Base-by-base conservation (phyloP, 2,888 invertebrate species). In the Eutolmus rufibarbis region DNA sequence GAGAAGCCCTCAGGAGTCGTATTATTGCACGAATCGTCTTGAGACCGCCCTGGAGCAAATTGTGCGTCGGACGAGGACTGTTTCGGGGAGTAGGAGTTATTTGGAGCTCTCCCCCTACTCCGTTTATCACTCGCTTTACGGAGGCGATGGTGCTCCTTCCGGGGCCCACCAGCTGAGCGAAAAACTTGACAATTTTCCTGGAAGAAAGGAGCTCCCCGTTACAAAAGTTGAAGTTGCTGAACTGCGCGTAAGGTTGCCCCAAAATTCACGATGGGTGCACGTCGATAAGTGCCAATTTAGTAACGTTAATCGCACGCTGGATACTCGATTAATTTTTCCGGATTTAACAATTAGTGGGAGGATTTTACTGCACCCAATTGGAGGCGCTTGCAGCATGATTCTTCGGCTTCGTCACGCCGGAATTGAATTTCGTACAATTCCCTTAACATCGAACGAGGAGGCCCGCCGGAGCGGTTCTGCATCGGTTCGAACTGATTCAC, bases 321-420 rank as follows among this genome's bases (percentile, higher is more conserved):
- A 96, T 89, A 96, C 96, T 0, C 94, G 96, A 90, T 93, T 97
- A 0, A 93, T 96, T 14, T 96, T 97, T 92, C 96, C 96, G 90
- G 97, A 97, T 90, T 92, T 97, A 66, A 96, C 96, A 0, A 96
- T 97, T 82, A 96, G 96, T 88, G 97, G 97, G 0, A 94, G 95
- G 90, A 95, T 97, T 0, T 95, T 96, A 88, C 91, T 96, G 31
- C 91, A 92, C 56, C 92, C 93, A 2, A 91, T 91, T 19, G 91
- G 94, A 88, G 92, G 95, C 90, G 93, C 95, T 14, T 97, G 97
- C 90, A 96, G 95, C 89, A 97, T 97, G 97, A 97, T 96, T 88
- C 91, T 97, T 86, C 93, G 96, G 89, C 92, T 96, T 66, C 93
- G 97, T 56, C 95, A 95, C 90, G 96, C 97, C 0, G 97, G 97